These are phyloP conservation scores for Oedothorax gibbosus DNA, from an alignment of 1,140 invertebrate genomes.

Conservation along the genomic window DNA sequence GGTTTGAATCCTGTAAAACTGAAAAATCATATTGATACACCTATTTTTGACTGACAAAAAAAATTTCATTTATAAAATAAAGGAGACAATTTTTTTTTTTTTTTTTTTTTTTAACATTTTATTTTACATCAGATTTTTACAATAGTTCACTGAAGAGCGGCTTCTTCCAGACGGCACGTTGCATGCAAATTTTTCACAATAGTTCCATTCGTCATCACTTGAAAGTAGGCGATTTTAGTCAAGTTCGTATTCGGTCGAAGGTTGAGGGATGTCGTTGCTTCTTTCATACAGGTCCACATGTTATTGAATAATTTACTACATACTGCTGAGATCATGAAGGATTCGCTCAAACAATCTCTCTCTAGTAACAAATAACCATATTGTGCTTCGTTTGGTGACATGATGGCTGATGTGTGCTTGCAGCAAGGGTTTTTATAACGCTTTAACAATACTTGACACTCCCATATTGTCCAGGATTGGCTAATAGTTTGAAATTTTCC, in stretches of 20 bases:
- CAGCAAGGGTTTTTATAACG: background rate
- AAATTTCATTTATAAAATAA: too few relatives aligned
- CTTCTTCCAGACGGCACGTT: too few relatives aligned
- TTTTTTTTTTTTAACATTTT: too few relatives aligned
- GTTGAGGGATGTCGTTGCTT: background rate
- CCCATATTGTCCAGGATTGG: background rate
- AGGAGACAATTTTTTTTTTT: too few relatives aligned
- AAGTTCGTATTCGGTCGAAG: background rate
- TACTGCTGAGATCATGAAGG: background rate
- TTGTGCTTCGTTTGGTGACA: background rate
- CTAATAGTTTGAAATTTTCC: background rate
- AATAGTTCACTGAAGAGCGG: too few relatives aligned
- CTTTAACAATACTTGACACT: background rate
- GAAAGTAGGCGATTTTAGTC: background rate
- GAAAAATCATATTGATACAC: too few relatives aligned
- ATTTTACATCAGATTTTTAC: too few relatives aligned
- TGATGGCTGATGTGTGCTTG: background rate
- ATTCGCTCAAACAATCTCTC: background rate
- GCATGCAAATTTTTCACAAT: conserved; percentile 2
- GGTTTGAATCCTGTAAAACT: too few relatives aligned
- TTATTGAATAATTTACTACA: background rate
- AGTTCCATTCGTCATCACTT: background rate
- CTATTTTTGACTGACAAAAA: too few relatives aligned
- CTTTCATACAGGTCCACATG: background rate
- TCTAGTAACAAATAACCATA: background rate